Evolutionary conservation across 2,888 invertebrate species (phyloP).

Genomic region (Cordilura impudica): DNA sequence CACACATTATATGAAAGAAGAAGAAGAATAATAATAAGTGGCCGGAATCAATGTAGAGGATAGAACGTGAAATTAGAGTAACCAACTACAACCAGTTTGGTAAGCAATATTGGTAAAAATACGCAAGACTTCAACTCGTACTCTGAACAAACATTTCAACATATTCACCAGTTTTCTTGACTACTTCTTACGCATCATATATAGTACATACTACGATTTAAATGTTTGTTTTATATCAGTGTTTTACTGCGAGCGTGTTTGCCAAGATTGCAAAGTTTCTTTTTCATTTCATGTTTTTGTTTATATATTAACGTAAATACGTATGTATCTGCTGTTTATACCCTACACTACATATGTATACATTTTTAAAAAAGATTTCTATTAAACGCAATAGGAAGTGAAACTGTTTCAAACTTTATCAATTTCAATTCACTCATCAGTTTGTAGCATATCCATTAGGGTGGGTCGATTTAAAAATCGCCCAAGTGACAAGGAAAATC

Average conservation of each 20-base stretch:
- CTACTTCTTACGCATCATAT: constrained; percentile 44
- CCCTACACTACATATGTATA: not conserved
- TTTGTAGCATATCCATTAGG: too few species aligned
- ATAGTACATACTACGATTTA: not conserved
- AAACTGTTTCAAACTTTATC: not conserved
- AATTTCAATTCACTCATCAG: not conserved
- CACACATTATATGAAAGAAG: constrained; percentile 11
- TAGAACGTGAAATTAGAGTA: constrained; percentile 32
- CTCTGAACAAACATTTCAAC: constrained; percentile 4
- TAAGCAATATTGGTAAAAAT: constrained; percentile 28
- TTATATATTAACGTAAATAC: constrained; percentile 11
- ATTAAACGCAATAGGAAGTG: not conserved
- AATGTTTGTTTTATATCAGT: constrained; percentile 22
- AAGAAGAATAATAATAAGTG: not conserved
- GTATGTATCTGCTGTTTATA: constrained; percentile 8
- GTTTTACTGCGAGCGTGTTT: constrained; percentile 7
- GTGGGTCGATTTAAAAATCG: too few species aligned
- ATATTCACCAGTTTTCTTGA: constrained; percentile 17
- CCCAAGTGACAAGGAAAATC: too few species aligned
- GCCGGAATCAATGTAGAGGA: not conserved
- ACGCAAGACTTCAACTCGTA: constrained; percentile 25
- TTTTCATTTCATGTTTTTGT: constrained; percentile 12
- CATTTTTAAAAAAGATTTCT: too few species aligned
- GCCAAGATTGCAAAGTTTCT: constrained; percentile 51
- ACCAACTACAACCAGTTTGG: constrained; percentile 60